Percentiles rank a stretch among this genome's conserved stretches.
These are phyloP conservation scores for Sapayoa aenigma DNA, from an alignment of 2,113 vertebrate genomes.

Conservation along the genomic window DNA sequence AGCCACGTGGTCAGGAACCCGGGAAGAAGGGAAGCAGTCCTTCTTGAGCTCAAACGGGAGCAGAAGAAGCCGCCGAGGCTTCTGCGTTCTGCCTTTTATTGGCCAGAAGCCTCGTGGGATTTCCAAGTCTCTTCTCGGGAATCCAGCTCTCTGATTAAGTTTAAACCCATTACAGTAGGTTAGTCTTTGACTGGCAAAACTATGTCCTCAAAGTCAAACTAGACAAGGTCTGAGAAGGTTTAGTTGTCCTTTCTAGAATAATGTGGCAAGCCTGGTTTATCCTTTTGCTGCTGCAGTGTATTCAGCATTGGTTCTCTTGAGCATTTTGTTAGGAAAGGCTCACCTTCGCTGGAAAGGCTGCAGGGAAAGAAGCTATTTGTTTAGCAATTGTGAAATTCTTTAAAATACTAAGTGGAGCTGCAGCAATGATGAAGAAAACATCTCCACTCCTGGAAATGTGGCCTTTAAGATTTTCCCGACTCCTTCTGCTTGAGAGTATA, in stretches of 20 bases:
- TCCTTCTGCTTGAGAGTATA: neutral
- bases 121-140: too few relatives aligned
- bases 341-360: neutral
- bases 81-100: too few relatives aligned
- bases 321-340: neutral
- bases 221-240: neutral
- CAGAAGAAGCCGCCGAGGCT: too few relatives aligned
- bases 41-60: too few relatives aligned
- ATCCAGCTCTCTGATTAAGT: too few relatives aligned
- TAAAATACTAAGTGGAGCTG: neutral
- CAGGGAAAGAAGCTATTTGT: neutral
- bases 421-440: neutral
- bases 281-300: neutral
- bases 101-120: too few relatives aligned
- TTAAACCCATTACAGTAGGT: too few relatives aligned
- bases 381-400: neutral
- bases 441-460: neutral
- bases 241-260: neutral
- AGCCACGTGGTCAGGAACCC: too few relatives aligned
- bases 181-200: neutral
- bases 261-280: neutral
- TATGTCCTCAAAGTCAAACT: neutral
- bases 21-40: too few relatives aligned
- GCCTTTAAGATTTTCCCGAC: neutral
- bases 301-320: neutral